Percentiles rank a stretch among this genome's conserved stretches.
These are phyloP conservation scores for Drosophila erecta DNA, from an alignment of 1,140 invertebrate genomes.

Conservation along the genomic window DNA sequence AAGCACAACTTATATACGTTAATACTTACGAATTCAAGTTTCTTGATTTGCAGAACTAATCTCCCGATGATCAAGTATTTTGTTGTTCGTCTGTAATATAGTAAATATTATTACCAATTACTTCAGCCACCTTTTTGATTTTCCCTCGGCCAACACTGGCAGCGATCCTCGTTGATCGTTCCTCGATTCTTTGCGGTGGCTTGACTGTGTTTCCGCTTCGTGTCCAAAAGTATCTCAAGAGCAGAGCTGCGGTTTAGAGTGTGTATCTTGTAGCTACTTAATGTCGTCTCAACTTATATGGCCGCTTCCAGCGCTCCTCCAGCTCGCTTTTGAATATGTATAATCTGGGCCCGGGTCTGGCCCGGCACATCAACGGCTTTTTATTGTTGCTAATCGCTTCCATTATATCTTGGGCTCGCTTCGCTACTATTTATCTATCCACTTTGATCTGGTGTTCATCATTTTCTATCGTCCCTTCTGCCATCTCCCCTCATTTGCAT, in stretches of 20 bases:
- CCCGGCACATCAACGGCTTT: slow-evolving; percentile 52
- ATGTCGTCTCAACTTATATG: slow-evolving; percentile 63
- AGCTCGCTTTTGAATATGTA: slow-evolving; percentile 39
- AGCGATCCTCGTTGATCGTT: slow-evolving; percentile 40
- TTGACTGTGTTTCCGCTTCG: slow-evolving; percentile 71
- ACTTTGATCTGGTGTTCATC: slow-evolving; percentile 69
- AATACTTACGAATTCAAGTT: not conserved
- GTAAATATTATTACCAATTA: not conserved
- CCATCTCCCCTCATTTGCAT: slow-evolving; percentile 46
- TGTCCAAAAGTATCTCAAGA: slow-evolving; percentile 81
- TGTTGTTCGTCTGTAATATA: no score
- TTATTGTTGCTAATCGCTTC: slow-evolving; percentile 81
- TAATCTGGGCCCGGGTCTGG: slow-evolving; percentile 31
- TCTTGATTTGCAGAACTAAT: no score
- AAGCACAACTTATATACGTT: not conserved
- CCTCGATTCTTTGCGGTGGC: slow-evolving; percentile 48
- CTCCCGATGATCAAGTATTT: no score
- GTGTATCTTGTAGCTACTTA: slow-evolving; percentile 67
- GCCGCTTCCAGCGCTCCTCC: slow-evolving; percentile 31
- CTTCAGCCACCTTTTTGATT: not conserved
- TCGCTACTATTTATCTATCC: slow-evolving; percentile 53
- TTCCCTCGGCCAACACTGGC: not conserved
- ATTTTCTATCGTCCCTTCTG: slow-evolving; percentile 38
- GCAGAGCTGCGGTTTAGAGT: slow-evolving; percentile 64
- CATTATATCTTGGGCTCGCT: slow-evolving; percentile 68